Base-by-base conservation (phyloP, 2,113 vertebrate genomes). In the Plestiodon gilberti region DNA sequence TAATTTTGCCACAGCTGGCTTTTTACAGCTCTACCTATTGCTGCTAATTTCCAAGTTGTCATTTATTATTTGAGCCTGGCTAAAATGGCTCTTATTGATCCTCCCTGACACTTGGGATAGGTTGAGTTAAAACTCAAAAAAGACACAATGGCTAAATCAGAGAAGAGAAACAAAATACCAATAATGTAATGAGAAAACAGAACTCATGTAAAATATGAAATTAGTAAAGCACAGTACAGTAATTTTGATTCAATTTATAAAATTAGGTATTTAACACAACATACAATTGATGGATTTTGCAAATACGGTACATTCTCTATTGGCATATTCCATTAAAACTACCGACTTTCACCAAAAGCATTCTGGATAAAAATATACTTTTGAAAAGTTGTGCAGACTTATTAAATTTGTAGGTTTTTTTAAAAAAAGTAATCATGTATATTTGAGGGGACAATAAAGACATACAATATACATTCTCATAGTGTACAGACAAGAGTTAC, bases 321-420 rank as follows among this genome's bases (percentile, higher is more conserved):
- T 70, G 62, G 43, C 43, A 48, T 48, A 70, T 13, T 30, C 62
- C 18, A 75, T 48, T 70, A 88, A 93, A 89, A 89, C 2, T 79
- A 67, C 87, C 40, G 79, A 74, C 33, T 61, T 71, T 43, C 86
- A 84, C 74, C 43, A 93, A 92, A 89, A 91, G 85, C 84, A 89
- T 85, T 90, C 87, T 88, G 61, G 87, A 91, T 78, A 87, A 91
- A 93, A 87, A 74, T 83, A 87, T 4, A 57, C 71, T 77, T 38
- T 79, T 83, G 25, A 1, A 77, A 61, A 70, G 59, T 80, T 88
- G 79, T n/a, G 80, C 2, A 71, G 8, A 33, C 69, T 4, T 30
- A 10, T 90, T 90, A 90, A 64, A 86, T 80, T 64, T 88, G 69
- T 35, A 90, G 65, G 28, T 69, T 7, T 48, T 48, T 48, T 48